Evolutionary conservation across 2,888 invertebrate genomes (phyloP).

Genomic region (Cyclophora punctaria): DNA sequence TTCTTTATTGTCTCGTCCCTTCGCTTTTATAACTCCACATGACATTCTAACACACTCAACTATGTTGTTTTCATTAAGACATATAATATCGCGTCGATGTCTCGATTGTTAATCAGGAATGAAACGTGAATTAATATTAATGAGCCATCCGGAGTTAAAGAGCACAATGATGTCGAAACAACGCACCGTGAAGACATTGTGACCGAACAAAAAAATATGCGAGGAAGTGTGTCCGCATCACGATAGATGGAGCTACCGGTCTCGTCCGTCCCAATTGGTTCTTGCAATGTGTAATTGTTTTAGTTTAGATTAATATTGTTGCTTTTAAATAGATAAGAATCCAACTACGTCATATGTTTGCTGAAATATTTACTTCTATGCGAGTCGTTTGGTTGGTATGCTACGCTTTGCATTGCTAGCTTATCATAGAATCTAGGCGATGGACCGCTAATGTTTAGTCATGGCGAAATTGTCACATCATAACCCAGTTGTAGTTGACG

Average conservation of each 20-base stretch:
- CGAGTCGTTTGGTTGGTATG: no score
- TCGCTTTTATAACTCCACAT: constrained; percentile 15
- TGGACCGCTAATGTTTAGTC: constrained; percentile 3
- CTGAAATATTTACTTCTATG: no score
- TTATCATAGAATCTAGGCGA: no score
- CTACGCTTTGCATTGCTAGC: no score
- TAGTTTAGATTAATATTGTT: no score
- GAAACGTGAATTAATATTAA: constrained; percentile 15
- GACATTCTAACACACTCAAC: constrained; percentile 9
- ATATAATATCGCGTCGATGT: constrained; percentile 9
- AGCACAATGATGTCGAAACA: constrained; percentile 17
- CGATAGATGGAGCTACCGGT: constrained; percentile 32
- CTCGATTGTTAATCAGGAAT: constrained; percentile 20
- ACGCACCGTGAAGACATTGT: constrained; percentile 16
- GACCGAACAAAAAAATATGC: constrained; percentile 13
- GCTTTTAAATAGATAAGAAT: no score
- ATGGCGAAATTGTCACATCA: constrained; percentile 34
- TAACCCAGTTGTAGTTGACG: constrained; percentile 23
- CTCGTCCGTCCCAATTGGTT: no score
- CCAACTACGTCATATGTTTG: no score
- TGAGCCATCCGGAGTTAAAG: constrained; percentile 15
- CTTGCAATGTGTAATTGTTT: no score
- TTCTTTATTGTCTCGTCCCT: constrained; percentile 26
- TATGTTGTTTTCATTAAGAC: background rate
- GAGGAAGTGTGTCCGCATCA: constrained; percentile 15